Base-by-base conservation (phyloP, 1,140 invertebrate species). In the Bactericera cockerelli region DNA sequence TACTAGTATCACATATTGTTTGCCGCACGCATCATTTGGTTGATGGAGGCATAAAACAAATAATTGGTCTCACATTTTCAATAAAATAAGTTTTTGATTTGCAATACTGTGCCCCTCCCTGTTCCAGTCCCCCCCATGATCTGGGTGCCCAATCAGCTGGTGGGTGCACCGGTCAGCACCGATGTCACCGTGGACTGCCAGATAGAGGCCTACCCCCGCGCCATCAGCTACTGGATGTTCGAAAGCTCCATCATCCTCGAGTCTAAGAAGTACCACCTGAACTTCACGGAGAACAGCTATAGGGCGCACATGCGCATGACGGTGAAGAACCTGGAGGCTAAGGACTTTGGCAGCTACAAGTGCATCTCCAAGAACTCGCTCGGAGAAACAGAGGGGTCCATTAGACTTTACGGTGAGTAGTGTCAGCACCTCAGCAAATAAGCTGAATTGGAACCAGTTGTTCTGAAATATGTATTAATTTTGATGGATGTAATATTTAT, bases 141-240 rank as follows among this genome's bases (percentile, higher is more conserved):
- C 66, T 90, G 86, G 81, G 87, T 89, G 56, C 87, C 87, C 61
- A 92, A 92, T 77, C 89, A 92, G 74, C 75, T 93, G 71, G 87
- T 93, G 57, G 89, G 89, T 4, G 89, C 88, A 26, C 88, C 88
- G 56, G 77, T 83, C 38, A 87, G 86, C 49, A 90, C 87, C 21
- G 86, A 91, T 72, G 87, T 93, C 42, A 92, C 89, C 4, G 83
- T 95, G 67, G 89, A 94, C 72, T 95, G 92, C 70, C 83, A 90
- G 67, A 91, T 89, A 1, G 90, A 93, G 68, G 90, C 91, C n/a
- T 87, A 88, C 72, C 92, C 92, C 55, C 79, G 86, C 62, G 88
- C 89, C 57, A 89, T 93, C 71, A 92, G 84, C 71, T 92, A 91
- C 74, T 95, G 92, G 92, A 57, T 33, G 25, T 63, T 58, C 25